Conservation (phyloP, 2,888 invertebrate species). For the Glyphotaelius pellucidus region DNA sequence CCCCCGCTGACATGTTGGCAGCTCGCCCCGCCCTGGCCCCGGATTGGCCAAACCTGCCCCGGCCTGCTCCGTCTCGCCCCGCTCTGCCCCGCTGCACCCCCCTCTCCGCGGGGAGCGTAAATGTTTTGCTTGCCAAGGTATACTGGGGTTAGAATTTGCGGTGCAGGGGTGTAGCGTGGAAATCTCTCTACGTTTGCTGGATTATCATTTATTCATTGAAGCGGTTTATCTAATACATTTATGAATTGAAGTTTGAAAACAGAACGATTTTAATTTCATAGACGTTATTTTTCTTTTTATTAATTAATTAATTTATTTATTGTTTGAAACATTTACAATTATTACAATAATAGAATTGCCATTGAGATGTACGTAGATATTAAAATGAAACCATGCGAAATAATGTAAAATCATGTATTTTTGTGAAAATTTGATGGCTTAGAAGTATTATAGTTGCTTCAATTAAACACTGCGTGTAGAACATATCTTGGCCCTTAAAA, state of each 20-base stretch:
- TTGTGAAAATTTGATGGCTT: no score
- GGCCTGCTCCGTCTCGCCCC: not conserved
- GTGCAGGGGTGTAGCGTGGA: slow-evolving; percentile 67
- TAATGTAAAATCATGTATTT: no score
- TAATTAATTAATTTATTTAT: no score
- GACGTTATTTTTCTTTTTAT: not conserved
- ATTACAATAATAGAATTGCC: no score
- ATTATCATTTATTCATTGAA: not conserved
- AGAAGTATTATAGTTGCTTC: no score
- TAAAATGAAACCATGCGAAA: no score
- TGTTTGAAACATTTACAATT: no score
- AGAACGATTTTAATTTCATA: not conserved
- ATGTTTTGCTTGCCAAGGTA: slow-evolving; percentile 79
- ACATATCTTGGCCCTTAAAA: no score
- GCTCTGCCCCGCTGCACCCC: slow-evolving; percentile 21
- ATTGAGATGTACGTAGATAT: no score
- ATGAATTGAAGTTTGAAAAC: not conserved
- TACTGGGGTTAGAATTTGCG: slow-evolving; percentile 74
- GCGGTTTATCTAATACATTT: not conserved
- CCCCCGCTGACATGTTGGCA: slow-evolving; percentile 78
- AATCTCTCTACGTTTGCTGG: not conserved
- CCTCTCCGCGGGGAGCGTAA: slow-evolving; percentile 73
- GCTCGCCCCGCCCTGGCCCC: slow-evolving; percentile 72
- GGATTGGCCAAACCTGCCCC: slow-evolving; percentile 71
- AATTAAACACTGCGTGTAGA: no score